Conservation (phyloP, 2,888 invertebrate species). For the Apodemia hepburni region DNA sequence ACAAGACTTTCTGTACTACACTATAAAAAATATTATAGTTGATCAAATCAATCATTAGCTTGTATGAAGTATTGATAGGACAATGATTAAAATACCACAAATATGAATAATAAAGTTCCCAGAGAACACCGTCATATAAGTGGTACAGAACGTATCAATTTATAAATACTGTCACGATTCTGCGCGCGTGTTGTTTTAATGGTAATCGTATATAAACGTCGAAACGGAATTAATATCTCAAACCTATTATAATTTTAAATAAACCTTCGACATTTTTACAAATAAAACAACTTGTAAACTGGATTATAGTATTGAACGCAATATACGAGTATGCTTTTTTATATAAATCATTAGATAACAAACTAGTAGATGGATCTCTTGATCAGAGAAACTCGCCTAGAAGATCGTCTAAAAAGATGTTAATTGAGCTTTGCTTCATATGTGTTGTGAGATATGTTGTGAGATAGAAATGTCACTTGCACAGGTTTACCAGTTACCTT, state of each 20-base stretch:
- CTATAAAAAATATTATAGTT: no score
- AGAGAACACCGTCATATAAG: constrained; percentile 4
- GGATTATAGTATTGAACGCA: not conserved
- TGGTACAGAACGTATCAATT: constrained; percentile 18
- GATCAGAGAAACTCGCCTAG: no score
- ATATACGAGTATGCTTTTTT: no score
- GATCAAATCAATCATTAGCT: no score
- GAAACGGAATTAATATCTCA: not conserved
- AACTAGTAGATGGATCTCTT: no score
- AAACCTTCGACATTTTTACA: not conserved
- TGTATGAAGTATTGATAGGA: not conserved
- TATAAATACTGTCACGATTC: constrained; percentile 29
- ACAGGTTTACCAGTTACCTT: no score
- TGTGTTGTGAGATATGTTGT: no score
- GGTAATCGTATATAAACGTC: constrained; percentile 4
- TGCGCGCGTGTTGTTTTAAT: constrained; percentile 25
- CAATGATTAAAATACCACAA: constrained; percentile 12
- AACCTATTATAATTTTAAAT: not conserved
- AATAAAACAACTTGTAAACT: not conserved
- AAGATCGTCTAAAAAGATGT: no score
- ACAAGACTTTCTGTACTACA: no score
- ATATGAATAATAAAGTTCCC: constrained; percentile 24
- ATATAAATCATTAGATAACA: no score
- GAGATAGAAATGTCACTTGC: no score
- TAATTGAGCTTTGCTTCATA: no score